Evolutionary conservation across 2,113 vertebrate genomes (phyloP).

Genomic region (Ginglymostoma cirratum): DNA sequence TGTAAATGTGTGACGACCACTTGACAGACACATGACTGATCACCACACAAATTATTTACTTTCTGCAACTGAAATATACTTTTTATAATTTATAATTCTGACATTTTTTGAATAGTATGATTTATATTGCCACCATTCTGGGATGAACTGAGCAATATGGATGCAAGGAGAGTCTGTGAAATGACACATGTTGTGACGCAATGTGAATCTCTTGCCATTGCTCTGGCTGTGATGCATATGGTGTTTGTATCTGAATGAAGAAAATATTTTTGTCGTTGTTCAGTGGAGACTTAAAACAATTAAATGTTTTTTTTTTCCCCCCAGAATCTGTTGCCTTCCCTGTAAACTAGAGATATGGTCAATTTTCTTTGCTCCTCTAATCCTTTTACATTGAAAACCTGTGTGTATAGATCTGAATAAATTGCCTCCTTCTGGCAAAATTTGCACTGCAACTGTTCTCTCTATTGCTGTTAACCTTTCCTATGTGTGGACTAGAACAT

Average conservation of each 20-base stretch:
- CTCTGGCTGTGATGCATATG: constrained; percentile 18
- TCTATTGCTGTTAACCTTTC: not conserved
- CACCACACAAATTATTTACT: not conserved
- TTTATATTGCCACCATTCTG: not conserved
- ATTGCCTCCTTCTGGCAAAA: constrained; percentile 30
- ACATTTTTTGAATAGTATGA: not conserved
- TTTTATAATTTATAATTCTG: not conserved
- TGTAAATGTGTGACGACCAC: not conserved
- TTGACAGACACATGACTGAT: too few species aligned
- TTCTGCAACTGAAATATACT: not conserved
- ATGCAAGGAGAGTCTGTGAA: constrained; percentile 8
- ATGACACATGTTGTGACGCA: constrained; percentile 22
- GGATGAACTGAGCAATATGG: not conserved
- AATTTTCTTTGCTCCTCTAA: constrained; percentile 25
- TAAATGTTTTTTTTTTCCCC: not conserved
- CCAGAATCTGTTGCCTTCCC: constrained; percentile 10
- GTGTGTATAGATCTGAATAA: constrained; percentile 28
- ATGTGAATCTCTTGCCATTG: constrained; percentile 31
- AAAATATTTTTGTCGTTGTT: not conserved
- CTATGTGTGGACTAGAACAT: not conserved
- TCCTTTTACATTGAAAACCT: constrained; percentile 22
- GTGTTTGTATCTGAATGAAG: constrained; percentile 5
- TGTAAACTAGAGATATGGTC: constrained; percentile 23
- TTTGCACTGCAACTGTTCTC: not conserved
- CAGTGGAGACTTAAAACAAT: constrained; percentile 25